These are phyloP conservation scores for Andricus quercusramuli DNA, from an alignment of 2,888 invertebrate genomes.

Conservation along the genomic window DNA sequence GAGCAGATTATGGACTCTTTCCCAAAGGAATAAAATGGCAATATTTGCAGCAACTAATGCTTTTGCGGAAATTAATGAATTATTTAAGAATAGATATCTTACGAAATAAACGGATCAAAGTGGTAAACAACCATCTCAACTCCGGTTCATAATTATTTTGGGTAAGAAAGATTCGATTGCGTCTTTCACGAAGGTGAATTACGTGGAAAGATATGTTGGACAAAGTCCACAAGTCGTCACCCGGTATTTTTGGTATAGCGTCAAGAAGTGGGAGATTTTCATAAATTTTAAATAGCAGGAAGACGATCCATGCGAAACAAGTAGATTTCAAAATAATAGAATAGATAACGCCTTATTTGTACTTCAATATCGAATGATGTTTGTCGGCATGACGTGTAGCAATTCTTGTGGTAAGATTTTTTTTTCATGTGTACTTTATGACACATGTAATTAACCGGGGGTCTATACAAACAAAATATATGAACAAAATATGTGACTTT, in stretches of 20 bases:
- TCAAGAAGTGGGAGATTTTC: not conserved
- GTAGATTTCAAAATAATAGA: not conserved
- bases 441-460: not conserved
- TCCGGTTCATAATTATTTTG: not conserved
- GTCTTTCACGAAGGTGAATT: not conserved
- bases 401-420: not conserved
- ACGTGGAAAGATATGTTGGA: constrained; percentile 5
- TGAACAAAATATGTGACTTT: no score
- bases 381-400: not conserved
- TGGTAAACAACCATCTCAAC: constrained; percentile 1
- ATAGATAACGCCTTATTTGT: not conserved
- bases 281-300: not conserved
- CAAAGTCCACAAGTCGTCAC: constrained; percentile 3
- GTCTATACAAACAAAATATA: no score
- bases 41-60: no score
- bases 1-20: not conserved
- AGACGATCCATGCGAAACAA: not conserved
- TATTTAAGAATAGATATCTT: not conserved
- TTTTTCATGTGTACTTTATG: not conserved
- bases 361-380: not conserved
- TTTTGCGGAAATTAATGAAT: not conserved
- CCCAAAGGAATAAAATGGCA: not conserved
- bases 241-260: not conserved
- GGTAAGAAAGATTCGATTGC: not conserved
- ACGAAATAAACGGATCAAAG: constrained; percentile 5